These are phyloP conservation scores for Turnix velox DNA, from an alignment of 2,113 vertebrate species.

Conservation along the genomic window DNA sequence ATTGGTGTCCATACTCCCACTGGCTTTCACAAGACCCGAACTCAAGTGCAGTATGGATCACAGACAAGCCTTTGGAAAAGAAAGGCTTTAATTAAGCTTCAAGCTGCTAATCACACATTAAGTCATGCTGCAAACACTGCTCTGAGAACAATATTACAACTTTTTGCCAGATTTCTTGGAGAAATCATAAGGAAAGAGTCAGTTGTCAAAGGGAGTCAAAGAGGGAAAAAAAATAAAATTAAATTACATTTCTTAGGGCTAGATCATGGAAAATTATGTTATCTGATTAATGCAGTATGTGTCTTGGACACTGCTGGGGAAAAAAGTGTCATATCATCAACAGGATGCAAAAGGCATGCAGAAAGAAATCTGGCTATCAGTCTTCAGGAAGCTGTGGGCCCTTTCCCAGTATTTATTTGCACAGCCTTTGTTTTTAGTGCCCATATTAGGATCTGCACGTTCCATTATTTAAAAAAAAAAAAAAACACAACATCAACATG, in stretches of 20 bases:
- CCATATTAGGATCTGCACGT: slow-evolving; percentile 15
- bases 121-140: background rate
- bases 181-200: slow-evolving; percentile 45
- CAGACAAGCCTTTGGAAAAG: background rate
- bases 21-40: background rate
- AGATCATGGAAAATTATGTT: slow-evolving; percentile 41
- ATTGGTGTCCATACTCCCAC: background rate
- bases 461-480: slow-evolving; percentile 12
- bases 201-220: background rate
- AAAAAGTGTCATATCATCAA: slow-evolving; percentile 46
- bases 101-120: background rate
- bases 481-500: background rate
- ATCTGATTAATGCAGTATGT: slow-evolving; percentile 47
- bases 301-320: slow-evolving; percentile 49
- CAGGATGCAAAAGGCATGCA: slow-evolving; percentile 60
- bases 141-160: slow-evolving; percentile 30
- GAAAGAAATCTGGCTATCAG: slow-evolving; percentile 60
- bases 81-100: background rate
- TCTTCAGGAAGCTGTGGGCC: slow-evolving; percentile 55
- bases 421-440: slow-evolving; percentile 52
- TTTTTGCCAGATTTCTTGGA: slow-evolving; percentile 43
- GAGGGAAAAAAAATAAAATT: background rate
- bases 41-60: slow-evolving; percentile 14
- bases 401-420: slow-evolving; percentile 56
- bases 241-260: slow-evolving; percentile 23